Evolutionary conservation across 2,113 vertebrate genomes (phyloP), one percentile per base, ranked within the genome.

Genomic region (Ceyx melanurus): DNA sequence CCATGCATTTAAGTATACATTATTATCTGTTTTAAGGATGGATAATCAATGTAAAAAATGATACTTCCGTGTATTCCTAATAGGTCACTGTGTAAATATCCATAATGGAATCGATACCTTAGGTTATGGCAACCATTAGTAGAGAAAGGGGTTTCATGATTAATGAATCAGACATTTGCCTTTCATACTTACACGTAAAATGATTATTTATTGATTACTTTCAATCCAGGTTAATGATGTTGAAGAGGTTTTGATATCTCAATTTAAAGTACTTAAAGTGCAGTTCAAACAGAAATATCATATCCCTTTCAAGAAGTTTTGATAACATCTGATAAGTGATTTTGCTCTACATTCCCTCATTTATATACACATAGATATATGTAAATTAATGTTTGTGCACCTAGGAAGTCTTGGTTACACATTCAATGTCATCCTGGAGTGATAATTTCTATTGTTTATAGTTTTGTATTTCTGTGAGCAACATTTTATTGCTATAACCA

Each of bases 61-160:
- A 95, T 93, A 94, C 80, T 83, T 96, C 84, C 50, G 23, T 97
- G 94, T 97, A 96, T 97, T 94, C 88, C 94, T 95, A 95, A 94
- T 96, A 91, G 95, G 96, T 96, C 76, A 54, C 86, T 97, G 95
- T 94, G 95, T 97, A 97, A 97, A 97, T 97, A 98, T 97, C 95
- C 90, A 82, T 97, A 96, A 97, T 96, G 93, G 91, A 96, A 97
- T 97, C 93, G 96, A 97, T 97, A 89, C 72, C 68, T 83, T 80
- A 89, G 91, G 66, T 94, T 70, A 68, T 94, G 82, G 90, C 82
- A 96, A 93, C 76, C 91, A 96, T 97, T 97, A 96, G 94, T 95
- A 92, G 60, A 88, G 90, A 95, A 93, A 66, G 81, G 81, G 25
- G 58, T 92, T 97, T 96, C 90, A 95, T 84, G 90, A 97, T 97